Evolutionary conservation across 2,113 vertebrate genomes (phyloP), one percentile per base, ranked within the genome.

Genomic region (Anoplopoma fimbria): DNA sequence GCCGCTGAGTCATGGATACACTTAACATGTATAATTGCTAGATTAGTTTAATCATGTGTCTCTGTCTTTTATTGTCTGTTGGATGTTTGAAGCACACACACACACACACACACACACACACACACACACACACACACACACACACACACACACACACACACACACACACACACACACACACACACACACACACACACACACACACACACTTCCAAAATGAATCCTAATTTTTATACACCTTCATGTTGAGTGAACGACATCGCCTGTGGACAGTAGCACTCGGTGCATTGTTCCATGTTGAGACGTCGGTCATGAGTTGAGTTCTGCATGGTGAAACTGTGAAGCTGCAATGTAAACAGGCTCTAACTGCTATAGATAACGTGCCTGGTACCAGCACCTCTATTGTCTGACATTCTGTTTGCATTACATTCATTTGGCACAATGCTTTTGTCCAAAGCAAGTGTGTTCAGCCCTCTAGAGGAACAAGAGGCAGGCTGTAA

Each of bases 21-120:
- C 53, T 57, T 55, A 23, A 23, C 8, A 23, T 23, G 49, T 51
- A 23, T 9, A 51, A 51, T 51, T 23, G 49, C 21, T 51, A 51
- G 21, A 51, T 51, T 51, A 51, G 19, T 51, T 51, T 23, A 51
- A 51, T 23, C 8, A n/a, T 53, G 23, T 2, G 8, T 53, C 49
- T 9, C 21, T 9, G 13, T 9, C 23, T n/a, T 2, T 45, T 3
- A 4, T 42, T 40, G 40, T 42, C 13, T 42, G 40, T 13, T 21
- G 19, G 7, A 2, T 51, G 19, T 21, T 23, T 51, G 21, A 8
- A 49, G 47, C 17, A 42, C 40, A 42, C 63, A 40, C 63, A 65
- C 63, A 65, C 36, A 42, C 36, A 65, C 63, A 47, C 40, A 47
- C 27, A 58, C 36, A 65, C 63, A 65, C 42, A 47, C 65, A 68